These are phyloP conservation scores for Prunella fulvescens DNA, from an alignment of 2,113 vertebrate genomes.

Conservation along the genomic window DNA sequence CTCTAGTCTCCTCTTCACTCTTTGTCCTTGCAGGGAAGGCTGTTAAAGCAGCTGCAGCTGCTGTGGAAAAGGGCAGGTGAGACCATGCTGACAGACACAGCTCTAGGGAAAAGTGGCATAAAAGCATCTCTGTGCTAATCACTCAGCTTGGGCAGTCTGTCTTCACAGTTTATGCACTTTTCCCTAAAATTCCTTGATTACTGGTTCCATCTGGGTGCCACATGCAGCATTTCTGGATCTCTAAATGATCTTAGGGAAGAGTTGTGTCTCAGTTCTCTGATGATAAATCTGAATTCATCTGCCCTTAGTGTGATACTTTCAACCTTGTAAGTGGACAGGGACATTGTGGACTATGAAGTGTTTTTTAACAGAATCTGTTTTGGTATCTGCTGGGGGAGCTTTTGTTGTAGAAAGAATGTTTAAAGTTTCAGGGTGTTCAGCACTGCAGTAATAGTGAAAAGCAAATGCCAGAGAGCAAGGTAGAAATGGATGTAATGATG, in stretches of 20 bases:
- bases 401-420: not conserved
- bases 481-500: not conserved
- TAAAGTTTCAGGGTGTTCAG: not conserved
- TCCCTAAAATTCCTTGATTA: not conserved
- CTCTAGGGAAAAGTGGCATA: not conserved
- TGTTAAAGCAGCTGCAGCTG: slow-evolving; percentile 43
- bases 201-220: not conserved
- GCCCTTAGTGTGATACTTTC: not conserved
- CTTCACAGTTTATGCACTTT: not conserved
- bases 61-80: slow-evolving; percentile 30
- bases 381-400: not conserved
- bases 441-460: not conserved
- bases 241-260: not conserved
- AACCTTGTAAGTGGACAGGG: not conserved
- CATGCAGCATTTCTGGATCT: not conserved
- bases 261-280: not conserved
- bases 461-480: not conserved
- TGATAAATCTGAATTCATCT: not conserved
- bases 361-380: not conserved
- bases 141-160: not conserved
- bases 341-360: not conserved
- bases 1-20: not conserved
- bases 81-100: not conserved
- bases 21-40: slow-evolving; percentile 1
- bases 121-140: not conserved